These are phyloP conservation scores for Tetrapedia diversipes DNA, from an alignment of 2,888 invertebrate genomes.

Conservation along the genomic window DNA sequence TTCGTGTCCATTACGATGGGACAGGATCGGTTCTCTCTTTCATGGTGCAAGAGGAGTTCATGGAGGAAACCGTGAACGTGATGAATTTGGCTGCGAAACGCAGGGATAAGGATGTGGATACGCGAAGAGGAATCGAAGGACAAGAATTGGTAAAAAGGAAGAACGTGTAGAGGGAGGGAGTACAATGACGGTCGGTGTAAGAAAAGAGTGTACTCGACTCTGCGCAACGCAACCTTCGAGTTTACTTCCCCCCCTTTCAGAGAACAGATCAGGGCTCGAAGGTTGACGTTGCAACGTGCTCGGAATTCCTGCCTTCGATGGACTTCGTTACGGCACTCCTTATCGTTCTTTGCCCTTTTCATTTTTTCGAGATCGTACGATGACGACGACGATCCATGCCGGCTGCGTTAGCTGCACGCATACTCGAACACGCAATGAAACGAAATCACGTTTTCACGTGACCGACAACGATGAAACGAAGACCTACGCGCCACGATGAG, in stretches of 20 bases:
- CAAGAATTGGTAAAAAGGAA: background rate
- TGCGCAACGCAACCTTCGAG: conserved; percentile 42
- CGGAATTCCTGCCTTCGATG: conserved; percentile 41
- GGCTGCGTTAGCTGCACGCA: conserved; percentile 41
- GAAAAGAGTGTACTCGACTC: conserved; percentile 9
- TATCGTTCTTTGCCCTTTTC: conserved; percentile 17
- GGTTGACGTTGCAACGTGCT: conserved; percentile 27
- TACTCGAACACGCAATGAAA: conserved; percentile 15
- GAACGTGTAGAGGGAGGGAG: background rate
- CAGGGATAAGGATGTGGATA: conserved; percentile 25
- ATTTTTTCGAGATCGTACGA: conserved; percentile 22
- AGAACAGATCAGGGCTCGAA: conserved; percentile 40
- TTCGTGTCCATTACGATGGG: conserved; percentile 15
- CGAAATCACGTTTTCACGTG: conserved; percentile 27
- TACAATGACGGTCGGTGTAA: conserved; percentile 1
- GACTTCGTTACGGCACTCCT: conserved; percentile 52
- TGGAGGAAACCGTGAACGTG: background rate
- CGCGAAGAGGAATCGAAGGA: conserved; percentile 58
- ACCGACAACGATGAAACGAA: conserved; percentile 27
- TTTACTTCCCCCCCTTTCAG: conserved; percentile 56
- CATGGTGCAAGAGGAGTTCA: background rate
- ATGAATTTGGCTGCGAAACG: background rate
- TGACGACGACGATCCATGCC: conserved; percentile 38
- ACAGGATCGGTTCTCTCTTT: conserved; percentile 13
- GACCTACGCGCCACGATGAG: conserved; percentile 24